A percentile compares a stretch with the other conserved stretches of the same genome.
phyloP scores from a whole-genome alignment of 2,797 vertebrate species.

The Enteromius afrohamiltoni region DNA sequence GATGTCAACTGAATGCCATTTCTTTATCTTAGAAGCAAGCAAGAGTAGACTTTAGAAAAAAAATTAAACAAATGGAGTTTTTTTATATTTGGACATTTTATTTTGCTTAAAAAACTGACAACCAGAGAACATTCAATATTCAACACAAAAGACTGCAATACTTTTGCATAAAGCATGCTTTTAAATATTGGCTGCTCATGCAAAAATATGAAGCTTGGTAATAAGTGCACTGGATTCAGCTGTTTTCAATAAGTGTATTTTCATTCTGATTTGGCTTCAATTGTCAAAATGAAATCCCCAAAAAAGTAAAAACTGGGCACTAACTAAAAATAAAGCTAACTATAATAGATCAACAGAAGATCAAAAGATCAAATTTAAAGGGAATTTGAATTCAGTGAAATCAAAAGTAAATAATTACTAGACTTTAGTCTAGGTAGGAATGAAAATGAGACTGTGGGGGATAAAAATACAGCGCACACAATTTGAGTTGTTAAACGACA shows the following conservation, averaged over 20 bases:
- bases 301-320: neutral
- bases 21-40: neutral
- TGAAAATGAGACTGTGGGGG: neutral
- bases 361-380: neutral
- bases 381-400: neutral
- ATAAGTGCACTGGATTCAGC: neutral
- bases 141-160: neutral
- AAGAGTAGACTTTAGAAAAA: neutral
- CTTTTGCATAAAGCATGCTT: neutral
- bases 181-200: neutral
- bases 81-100: neutral
- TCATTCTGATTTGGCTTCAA: neutral
- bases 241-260: slow-evolving; percentile 2
- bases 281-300: neutral
- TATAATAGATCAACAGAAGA: neutral
- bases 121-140: neutral
- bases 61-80: neutral
- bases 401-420: neutral
- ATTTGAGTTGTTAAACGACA: neutral
- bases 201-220: neutral
- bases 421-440: neutral
- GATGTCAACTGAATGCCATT: neutral
- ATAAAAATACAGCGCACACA: neutral
- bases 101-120: neutral
- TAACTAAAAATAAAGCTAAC: neutral